phyloP scores from a whole-genome alignment of 2,888 invertebrate species.

The Agonopterix subpropinquella region DNA sequence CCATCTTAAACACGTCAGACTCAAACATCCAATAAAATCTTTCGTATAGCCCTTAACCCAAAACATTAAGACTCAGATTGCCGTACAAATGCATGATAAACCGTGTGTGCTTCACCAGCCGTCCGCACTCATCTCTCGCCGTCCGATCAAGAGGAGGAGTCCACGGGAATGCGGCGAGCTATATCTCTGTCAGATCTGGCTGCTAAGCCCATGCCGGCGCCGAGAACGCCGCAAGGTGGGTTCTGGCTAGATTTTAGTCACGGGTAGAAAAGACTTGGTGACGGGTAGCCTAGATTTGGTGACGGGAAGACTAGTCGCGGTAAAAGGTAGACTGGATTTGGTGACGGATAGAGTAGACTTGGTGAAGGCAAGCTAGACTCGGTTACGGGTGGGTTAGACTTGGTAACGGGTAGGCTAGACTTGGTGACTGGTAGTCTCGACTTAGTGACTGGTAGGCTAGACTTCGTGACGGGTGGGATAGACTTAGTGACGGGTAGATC shows the following conservation, averaged over 20 bases:
- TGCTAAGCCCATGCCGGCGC: conserved; percentile 77
- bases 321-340: neutral
- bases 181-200: conserved; percentile 88
- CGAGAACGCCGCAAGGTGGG: conserved; percentile 78
- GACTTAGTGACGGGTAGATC: too few relatives aligned
- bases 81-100: conserved; percentile 12
- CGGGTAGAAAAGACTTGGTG: neutral
- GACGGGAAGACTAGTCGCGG: neutral
- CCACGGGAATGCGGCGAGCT: conserved; percentile 82
- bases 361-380: neutral
- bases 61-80: conserved; percentile 13
- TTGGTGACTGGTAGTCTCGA: neutral
- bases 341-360: neutral
- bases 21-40: too few relatives aligned
- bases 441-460: neutral
- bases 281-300: neutral
- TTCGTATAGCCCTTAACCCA: too few relatives aligned
- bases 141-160: conserved; percentile 54
- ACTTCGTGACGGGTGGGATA: neutral
- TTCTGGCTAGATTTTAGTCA: conserved; percentile 7
- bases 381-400: neutral
- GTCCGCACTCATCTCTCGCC: conserved; percentile 46
- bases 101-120: conserved; percentile 29
- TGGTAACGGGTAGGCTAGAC: neutral
- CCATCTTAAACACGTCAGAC: too few relatives aligned